phyloP scores from a whole-genome alignment of 2,888 invertebrate genomes.

The Tanaodytes sp. region DNA sequence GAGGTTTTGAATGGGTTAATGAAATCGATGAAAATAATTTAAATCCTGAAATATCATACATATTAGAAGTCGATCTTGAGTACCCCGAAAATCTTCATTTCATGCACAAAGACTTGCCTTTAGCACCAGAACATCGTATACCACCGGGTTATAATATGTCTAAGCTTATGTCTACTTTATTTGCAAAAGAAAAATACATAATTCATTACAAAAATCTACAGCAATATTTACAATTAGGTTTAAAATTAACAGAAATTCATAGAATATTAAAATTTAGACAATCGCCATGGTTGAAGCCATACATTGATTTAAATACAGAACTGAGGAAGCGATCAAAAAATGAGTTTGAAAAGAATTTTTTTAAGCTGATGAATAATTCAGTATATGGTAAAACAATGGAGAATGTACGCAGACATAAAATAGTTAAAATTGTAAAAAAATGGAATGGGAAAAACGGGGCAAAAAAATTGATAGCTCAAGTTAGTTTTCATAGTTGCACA shows the following conservation, averaged over 20 bases:
- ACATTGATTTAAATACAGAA: constrained; percentile 11
- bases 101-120: constrained; percentile 17
- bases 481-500: constrained; percentile 18
- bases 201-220: constrained; percentile 22
- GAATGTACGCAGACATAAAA: constrained; percentile 6
- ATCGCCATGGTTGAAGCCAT: constrained; percentile 10
- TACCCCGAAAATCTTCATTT: constrained; percentile 15
- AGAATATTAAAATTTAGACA: constrained; percentile 13
- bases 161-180: constrained; percentile 10
- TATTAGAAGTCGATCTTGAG: constrained; percentile 21
- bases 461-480: constrained; percentile 3
- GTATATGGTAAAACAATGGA: constrained; percentile 63
- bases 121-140: constrained; percentile 13
- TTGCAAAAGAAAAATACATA: constrained; percentile 14
- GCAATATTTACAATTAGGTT: constrained; percentile 17
- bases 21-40: constrained; percentile 4
- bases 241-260: constrained; percentile 12
- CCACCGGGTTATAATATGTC: constrained; percentile 5
- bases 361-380: constrained; percentile 28
- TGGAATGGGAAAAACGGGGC: constrained; percentile 53
- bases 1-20: constrained; percentile 18
- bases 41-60: background rate
- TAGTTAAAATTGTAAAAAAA: background rate
- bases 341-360: constrained; percentile 13
- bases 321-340: constrained; percentile 4